Percentiles rank a stretch among this genome's conserved stretches.
phyloP scores from a whole-genome alignment of 2,113 vertebrate species.

The Nibea albiflora region DNA sequence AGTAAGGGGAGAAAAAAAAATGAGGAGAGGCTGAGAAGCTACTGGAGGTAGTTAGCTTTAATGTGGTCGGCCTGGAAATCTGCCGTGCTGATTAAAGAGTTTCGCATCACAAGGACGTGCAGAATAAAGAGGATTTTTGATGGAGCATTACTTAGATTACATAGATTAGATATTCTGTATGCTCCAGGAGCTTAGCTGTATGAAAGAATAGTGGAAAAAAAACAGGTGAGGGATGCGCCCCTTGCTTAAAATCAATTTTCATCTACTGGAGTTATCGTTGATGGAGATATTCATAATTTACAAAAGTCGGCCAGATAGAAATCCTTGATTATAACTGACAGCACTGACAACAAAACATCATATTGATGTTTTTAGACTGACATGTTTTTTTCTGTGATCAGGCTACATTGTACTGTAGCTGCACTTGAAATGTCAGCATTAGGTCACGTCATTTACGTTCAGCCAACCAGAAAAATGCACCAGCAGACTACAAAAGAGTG shows the following conservation, averaged over 20 bases:
- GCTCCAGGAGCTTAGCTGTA: too few species aligned
- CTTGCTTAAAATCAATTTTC: too few species aligned
- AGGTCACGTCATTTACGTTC: conserved; percentile 25
- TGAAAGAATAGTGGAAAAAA: too few species aligned
- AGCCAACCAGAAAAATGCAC: conserved; percentile 28
- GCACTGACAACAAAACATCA: conserved; percentile 8
- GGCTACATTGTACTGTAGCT: conserved; percentile 4
- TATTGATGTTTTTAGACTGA: background rate
- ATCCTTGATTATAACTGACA: background rate
- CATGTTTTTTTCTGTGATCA: conserved; percentile 2
- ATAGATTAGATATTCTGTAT: background rate
- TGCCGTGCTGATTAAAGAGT: conserved; percentile 41
- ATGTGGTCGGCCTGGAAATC: conserved; percentile 43
- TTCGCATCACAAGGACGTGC: conserved; percentile 32
- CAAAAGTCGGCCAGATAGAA: background rate
- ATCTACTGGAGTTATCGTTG: too few species aligned
- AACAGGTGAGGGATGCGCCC: too few species aligned
- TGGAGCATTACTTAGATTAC: conserved; percentile 11
- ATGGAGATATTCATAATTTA: too few species aligned
- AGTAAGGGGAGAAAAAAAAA: conserved; percentile 19
- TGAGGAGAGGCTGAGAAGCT: conserved; percentile 27
- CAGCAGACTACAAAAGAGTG: conserved; percentile 8
- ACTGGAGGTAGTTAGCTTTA: conserved; percentile 54
- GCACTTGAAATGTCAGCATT: conserved; percentile 41
- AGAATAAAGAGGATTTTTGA: conserved; percentile 23